phyloP scores from a whole-genome alignment of 2,113 vertebrate species.

The Pogonocichla stellata region DNA sequence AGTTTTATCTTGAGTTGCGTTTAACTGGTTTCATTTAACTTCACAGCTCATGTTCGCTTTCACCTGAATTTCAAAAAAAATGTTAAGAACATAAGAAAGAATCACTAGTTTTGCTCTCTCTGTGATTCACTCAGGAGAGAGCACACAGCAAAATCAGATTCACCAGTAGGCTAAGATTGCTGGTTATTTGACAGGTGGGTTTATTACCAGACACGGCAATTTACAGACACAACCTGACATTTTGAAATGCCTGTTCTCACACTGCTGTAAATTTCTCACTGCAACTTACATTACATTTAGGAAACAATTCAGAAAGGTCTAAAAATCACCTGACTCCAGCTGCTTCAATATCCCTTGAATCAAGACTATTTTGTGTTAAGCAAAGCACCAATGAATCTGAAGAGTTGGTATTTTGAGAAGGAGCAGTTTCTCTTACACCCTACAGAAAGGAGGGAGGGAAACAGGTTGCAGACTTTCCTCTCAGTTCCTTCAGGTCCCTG shows the following conservation, averaged over 20 bases:
- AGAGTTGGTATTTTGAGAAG: conserved; percentile 18
- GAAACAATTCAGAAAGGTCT: conserved; percentile 59
- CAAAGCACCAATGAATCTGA: conserved; percentile 26
- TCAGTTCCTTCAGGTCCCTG: background rate
- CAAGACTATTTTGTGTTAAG: conserved; percentile 21
- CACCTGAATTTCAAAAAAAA: background rate
- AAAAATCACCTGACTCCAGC: conserved; percentile 48
- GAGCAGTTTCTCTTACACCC: background rate
- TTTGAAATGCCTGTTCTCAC: conserved; percentile 38
- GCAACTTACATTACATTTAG: conserved; percentile 28
- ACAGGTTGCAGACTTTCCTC: background rate
- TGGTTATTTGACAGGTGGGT: background rate
- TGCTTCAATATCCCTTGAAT: conserved; percentile 47
- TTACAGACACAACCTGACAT: conserved; percentile 29
- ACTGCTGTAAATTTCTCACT: conserved; percentile 40
- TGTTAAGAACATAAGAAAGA: background rate
- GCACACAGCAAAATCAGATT: conserved; percentile 10
- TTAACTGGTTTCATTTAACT: background rate
- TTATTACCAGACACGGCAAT: conserved; percentile 35
- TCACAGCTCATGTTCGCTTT: background rate
- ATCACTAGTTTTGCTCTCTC: background rate
- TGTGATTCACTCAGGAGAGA: background rate
- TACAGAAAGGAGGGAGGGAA: background rate
- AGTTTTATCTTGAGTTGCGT: background rate
- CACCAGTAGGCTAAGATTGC: background rate